These are phyloP conservation scores for Esox lucius DNA, from an alignment of 2,797 vertebrate species.

Conservation along the genomic window DNA sequence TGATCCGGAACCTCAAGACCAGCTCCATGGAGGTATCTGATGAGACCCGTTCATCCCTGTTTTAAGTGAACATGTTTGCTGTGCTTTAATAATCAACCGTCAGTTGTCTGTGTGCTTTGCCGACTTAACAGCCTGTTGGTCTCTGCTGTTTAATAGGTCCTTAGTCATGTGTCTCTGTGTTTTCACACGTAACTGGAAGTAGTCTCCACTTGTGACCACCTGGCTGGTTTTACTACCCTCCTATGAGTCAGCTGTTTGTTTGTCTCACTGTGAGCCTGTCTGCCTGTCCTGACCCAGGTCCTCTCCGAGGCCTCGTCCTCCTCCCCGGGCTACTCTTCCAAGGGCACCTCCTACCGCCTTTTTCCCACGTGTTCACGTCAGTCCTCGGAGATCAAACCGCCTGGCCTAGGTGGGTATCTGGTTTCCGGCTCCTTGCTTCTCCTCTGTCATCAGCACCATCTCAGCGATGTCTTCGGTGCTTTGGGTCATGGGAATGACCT, in stretches of 20 bases:
- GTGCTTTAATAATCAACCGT: too few species aligned
- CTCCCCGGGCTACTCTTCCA: slow-evolving; percentile 64
- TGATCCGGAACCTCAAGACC: slow-evolving; percentile 87
- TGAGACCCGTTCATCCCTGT: neutral
- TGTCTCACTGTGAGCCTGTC: neutral
- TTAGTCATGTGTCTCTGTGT: neutral
- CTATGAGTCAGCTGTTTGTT: neutral
- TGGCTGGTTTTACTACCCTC: neutral
- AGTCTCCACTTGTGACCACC: neutral
- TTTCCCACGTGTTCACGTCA: slow-evolving; percentile 89
- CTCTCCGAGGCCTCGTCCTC: slow-evolving; percentile 89
- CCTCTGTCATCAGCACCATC: slow-evolving; percentile 37
- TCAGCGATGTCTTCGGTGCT: slow-evolving; percentile 6
- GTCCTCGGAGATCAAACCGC: slow-evolving; percentile 89
- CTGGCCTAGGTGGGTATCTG: slow-evolving; percentile 84
- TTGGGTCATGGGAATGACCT: slow-evolving; percentile 2
- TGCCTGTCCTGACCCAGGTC: slow-evolving; percentile 75
- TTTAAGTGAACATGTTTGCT: too few species aligned
- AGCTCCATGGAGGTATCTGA: slow-evolving; percentile 92
- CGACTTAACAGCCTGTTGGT: neutral
- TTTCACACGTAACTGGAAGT: neutral
- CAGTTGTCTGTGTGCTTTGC: too few species aligned
- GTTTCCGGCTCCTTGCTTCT: slow-evolving; percentile 9
- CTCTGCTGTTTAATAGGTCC: neutral
- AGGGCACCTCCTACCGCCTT: slow-evolving; percentile 81